Base-by-base conservation (phyloP, 2,797 vertebrate genomes). In the Periparus ater region DNA sequence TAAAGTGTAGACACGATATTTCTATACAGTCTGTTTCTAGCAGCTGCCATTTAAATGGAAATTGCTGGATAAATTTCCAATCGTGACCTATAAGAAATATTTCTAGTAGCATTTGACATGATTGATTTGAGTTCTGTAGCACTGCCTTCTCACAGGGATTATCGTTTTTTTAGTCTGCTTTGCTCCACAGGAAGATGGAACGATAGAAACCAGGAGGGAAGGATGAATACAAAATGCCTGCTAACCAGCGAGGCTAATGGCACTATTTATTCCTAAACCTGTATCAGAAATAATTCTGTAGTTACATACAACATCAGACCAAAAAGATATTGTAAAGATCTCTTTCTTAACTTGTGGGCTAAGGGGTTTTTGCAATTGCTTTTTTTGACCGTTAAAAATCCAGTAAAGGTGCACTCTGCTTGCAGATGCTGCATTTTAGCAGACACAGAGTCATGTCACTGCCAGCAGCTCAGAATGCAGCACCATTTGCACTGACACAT, bases 41-140 rank as follows among this genome's bases (percentile, higher is more conserved):
- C 51, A 95, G 89, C 60, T 96, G 81, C 74, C 94, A 95, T 97
- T 98, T 97, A 96, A 96, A 97, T 96, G 93, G 50, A 97, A 95
- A 97, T 95, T 78, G 58, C 95, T 96, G 91, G 94, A 93, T 97
- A 97, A 92, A 97, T 97, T 97, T 95, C 72, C 61, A 94, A 88
- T 96, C 55, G 77, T 87, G 88, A 93, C 85, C 95, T 87, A 79
- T 87, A 93, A 94, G 84, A 97, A 95, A 91, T 97, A 95, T 94
- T 97, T 95, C 78, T 70, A 68, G 85, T 20, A 96, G 91, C 95
- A 93, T 94, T 91, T 73, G 75, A 50, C 76, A 34, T 70, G 90
- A 97, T 89, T 97, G 96, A 92, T 93, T 97, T 79, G 85, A 72
- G 95, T 79, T 95, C 85, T 55, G 62, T 23, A 96, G 84, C 23